Base-by-base conservation (phyloP, 2,113 vertebrate species). In the Platycercus adscitus region DNA sequence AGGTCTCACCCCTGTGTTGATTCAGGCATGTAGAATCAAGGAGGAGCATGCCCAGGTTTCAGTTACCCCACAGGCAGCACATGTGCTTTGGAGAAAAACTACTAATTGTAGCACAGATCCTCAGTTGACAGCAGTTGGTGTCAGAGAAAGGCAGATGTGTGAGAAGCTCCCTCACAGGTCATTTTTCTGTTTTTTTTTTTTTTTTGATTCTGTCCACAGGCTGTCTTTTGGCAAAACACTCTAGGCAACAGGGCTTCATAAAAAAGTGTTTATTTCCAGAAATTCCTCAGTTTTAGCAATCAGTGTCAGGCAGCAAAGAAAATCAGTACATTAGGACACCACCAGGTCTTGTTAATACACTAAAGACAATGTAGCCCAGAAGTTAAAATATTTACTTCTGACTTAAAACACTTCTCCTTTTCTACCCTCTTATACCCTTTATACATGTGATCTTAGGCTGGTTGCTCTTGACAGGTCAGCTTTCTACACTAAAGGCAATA, bases 1-100 rank as follows among this genome's bases (percentile, higher is more conserved):
- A 65, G 3, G 23, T 85, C 12, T 69, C 18, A 43, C 5, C 2
- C 3, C 5, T 19, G 1, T 47, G 5, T 31, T 4, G 0, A 3
- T n/a, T 79, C 26, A 43, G 41, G 31, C 20, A n/a, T 13, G 5
- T 20, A 52, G 33, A 56, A 9, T 7, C 13, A 88, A 61, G 35
- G 87, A 81, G 28, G 12, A 84, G 5, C 26, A 35, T 43, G 10
- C 5, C 25, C 7, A 7, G 9, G 5, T n/a, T 72, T 91, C 20
- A 9, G n/a, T 10, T 46, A 15, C 3, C 33, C 17, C 37, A 25
- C 12, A 56, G 7, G 9, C 28, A 53, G 20, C 12, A 18, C 0
- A 0, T 2, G 0, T 49, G 17, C 2, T 69, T 69, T 28, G 35
- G 9, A 66, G 29, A n/a, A 75, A 78, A 87, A 19, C 10, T 81